phyloP scores from a whole-genome alignment of 2,888 invertebrate genomes.

The Microctonus aethiopoides region DNA sequence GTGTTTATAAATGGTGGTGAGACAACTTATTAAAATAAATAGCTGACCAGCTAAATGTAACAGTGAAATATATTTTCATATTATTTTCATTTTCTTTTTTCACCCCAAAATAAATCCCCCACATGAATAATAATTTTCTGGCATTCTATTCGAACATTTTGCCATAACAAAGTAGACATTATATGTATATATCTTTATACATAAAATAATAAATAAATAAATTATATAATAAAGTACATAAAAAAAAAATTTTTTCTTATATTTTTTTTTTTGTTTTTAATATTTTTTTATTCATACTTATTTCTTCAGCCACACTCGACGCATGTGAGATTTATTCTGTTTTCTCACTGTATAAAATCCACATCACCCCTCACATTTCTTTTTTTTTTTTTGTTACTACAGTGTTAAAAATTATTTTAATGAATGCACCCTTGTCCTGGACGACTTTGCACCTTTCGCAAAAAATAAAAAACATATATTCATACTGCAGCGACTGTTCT shows the following conservation, averaged over 20 bases:
- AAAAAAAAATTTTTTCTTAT: background rate
- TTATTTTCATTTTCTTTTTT: no score
- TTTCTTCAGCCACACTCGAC: background rate
- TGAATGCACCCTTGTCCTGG: slow-evolving; percentile 4
- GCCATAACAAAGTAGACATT: background rate
- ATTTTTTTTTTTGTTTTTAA: background rate
- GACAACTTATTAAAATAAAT: background rate
- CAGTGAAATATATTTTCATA: background rate
- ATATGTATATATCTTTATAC: background rate
- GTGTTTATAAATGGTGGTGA: background rate
- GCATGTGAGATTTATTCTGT: background rate
- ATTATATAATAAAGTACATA: background rate
- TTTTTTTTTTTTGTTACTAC: no score
- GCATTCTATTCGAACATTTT: background rate
- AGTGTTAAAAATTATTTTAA: slow-evolving; percentile 20
- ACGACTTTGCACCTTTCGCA: background rate
- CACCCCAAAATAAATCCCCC: background rate
- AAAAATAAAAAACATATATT: background rate
- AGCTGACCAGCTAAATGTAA: background rate
- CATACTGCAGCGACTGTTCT: background rate
- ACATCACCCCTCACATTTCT: no score
- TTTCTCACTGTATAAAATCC: no score
- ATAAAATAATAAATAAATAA: no score
- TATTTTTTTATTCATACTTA: background rate
- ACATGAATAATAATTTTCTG: background rate